Evolutionary conservation across 2,113 vertebrate species (phyloP).

Genomic region (Esox niger): DNA sequence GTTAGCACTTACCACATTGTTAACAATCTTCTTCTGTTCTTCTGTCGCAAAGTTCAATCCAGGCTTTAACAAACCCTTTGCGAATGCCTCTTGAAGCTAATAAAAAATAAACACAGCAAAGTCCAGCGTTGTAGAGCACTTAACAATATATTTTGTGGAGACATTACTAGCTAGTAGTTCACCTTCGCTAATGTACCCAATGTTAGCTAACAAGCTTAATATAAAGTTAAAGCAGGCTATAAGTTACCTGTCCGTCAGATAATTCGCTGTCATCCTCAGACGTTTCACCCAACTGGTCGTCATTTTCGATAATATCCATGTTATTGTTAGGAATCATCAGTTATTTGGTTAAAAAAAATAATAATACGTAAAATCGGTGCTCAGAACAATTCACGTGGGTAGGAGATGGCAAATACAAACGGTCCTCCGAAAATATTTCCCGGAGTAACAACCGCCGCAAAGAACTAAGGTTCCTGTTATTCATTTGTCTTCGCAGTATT

Average conservation of each 20-base stretch:
- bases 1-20: not conserved
- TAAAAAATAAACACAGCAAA: too few species aligned
- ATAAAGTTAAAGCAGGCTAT: too few species aligned
- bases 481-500: not conserved
- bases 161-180: too few species aligned
- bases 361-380: not conserved
- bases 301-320: slow-evolving; percentile 65
- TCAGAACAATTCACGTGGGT: slow-evolving; percentile 51
- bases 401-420: slow-evolving; percentile 21
- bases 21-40: slow-evolving; percentile 2
- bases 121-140: too few species aligned
- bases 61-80: slow-evolving; percentile 4
- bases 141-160: too few species aligned
- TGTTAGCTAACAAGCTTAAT: slow-evolving; percentile 20
- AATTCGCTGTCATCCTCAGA: slow-evolving; percentile 76
- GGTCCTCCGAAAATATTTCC: slow-evolving; percentile 11
- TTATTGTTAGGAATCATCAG: slow-evolving; percentile 33
- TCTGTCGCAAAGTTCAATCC: not conserved
- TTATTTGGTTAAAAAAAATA: not conserved
- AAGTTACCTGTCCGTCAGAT: slow-evolving; percentile 76
- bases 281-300: slow-evolving; percentile 56
- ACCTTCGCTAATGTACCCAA: not conserved
- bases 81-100: slow-evolving; percentile 5
- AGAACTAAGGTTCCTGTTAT: slow-evolving; percentile 35
- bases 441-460: not conserved